Evolutionary conservation across 2,888 invertebrate genomes (phyloP).

Genomic region (Anthophora plumipes): DNA sequence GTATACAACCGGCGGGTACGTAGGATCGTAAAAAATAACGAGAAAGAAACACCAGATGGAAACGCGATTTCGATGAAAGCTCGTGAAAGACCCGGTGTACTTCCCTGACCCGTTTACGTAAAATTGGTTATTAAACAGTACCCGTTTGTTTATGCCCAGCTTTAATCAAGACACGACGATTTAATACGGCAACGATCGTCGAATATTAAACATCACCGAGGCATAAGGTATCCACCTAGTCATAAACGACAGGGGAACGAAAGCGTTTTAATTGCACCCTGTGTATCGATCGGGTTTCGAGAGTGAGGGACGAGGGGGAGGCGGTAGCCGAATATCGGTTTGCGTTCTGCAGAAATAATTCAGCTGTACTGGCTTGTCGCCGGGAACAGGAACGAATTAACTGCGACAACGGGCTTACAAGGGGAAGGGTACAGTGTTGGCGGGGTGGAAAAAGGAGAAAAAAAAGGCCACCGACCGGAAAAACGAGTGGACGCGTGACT

Average conservation of each 20-base stretch:
- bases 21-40: not conserved
- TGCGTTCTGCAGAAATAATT: constrained; percentile 20
- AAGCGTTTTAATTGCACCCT: constrained; percentile 29
- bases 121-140: constrained; percentile 15
- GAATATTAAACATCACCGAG: constrained; percentile 14
- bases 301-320: too few species aligned
- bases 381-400: constrained; percentile 29
- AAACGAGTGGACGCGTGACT: constrained; percentile 3
- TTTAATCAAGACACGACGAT: constrained; percentile 18
- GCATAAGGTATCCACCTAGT: not conserved
- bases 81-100: too few species aligned
- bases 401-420: constrained; percentile 18
- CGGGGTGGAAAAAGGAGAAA: too few species aligned
- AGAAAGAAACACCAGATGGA: not conserved
- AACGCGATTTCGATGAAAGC: not conserved
- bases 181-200: not conserved
- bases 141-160: not conserved
- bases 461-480: constrained; percentile 19
- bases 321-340: constrained; percentile 2
- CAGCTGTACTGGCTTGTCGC: constrained; percentile 17
- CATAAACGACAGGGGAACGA: not conserved
- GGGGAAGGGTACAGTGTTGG: not conserved
- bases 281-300: constrained; percentile 9
- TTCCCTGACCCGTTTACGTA: not conserved
- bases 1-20: too few species aligned